Conservation (phyloP, 2,797 vertebrate genomes). For the Coregonus sp. region DNA sequence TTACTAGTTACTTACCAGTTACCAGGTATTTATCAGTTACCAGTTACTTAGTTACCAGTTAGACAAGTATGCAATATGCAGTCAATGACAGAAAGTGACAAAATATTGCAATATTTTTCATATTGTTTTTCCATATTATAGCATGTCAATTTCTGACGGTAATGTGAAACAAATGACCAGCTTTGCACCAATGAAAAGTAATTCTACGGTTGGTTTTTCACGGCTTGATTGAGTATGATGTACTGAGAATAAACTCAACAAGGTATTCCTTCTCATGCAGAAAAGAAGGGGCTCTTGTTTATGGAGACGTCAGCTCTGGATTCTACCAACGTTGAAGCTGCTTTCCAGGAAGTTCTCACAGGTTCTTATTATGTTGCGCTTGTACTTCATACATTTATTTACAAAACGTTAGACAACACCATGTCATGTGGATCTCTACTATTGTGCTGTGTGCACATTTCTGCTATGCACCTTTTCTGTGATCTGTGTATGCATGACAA, state of each 20-base stretch:
- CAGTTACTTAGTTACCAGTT: too few relatives aligned
- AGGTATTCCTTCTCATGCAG: conserved; percentile 64
- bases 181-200: not conserved
- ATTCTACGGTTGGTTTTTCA: not conserved
- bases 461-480: not conserved
- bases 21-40: not conserved
- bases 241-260: not conserved
- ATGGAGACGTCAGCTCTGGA: conserved; percentile 96
- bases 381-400: not conserved
- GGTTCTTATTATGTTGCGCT: conserved; percentile 69
- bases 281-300: conserved; percentile 89
- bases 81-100: too few relatives aligned
- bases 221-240: not conserved
- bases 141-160: too few relatives aligned
- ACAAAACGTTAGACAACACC: not conserved
- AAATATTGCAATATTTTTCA: too few relatives aligned
- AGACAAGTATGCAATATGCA: too few relatives aligned
- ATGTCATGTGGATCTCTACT: not conserved
- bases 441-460: not conserved
- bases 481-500: not conserved
- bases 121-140: too few relatives aligned
- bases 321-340: conserved; percentile 93
- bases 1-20: not conserved
- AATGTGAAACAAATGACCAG: too few relatives aligned
- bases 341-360: conserved; percentile 93